A percentile compares a stretch with the other conserved stretches of the same genome.
These are phyloP conservation scores for Ophion obscuratus DNA, from an alignment of 2,888 invertebrate species.

Conservation along the genomic window DNA sequence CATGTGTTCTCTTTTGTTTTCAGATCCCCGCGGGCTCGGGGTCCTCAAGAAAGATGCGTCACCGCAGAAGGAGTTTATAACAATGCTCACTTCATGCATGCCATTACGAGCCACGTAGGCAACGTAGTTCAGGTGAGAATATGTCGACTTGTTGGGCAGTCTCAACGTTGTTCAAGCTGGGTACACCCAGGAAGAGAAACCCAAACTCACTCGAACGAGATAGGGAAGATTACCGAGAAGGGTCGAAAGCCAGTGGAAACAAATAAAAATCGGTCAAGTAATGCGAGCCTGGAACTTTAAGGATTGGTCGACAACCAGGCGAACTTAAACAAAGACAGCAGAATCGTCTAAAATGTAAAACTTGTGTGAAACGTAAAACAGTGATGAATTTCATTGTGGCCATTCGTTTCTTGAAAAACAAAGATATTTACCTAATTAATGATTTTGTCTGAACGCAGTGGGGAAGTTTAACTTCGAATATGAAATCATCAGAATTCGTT, in stretches of 20 bases:
- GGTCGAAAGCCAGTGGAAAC: not conserved
- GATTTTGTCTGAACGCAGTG: too few species aligned
- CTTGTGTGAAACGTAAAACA: too few species aligned
- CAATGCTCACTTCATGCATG: slow-evolving; percentile 96
- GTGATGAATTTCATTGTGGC: not conserved
- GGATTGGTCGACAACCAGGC: too few species aligned
- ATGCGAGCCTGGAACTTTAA: too few species aligned
- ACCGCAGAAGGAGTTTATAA: slow-evolving; percentile 94
- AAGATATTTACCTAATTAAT: too few species aligned
- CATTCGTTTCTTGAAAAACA: not conserved
- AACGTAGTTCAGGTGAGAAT: slow-evolving; percentile 88
- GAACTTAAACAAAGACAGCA: not conserved
- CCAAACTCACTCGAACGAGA: not conserved
- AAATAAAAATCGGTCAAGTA: not conserved
- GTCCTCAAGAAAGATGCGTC: slow-evolving; percentile 86
- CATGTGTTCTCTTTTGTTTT: slow-evolving; percentile 47
- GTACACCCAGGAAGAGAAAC: not conserved
- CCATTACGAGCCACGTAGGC: slow-evolving; percentile 93
- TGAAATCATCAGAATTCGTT: too few species aligned
- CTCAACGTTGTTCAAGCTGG: not conserved
- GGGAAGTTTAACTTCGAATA: too few species aligned
- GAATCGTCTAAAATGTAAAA: not conserved
- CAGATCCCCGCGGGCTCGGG: slow-evolving; percentile 88
- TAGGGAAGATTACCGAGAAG: not conserved
- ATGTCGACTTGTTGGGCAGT: not conserved